Evolutionary conservation across 1,140 invertebrate species (phyloP).

Genomic region (Hermetia illucens): DNA sequence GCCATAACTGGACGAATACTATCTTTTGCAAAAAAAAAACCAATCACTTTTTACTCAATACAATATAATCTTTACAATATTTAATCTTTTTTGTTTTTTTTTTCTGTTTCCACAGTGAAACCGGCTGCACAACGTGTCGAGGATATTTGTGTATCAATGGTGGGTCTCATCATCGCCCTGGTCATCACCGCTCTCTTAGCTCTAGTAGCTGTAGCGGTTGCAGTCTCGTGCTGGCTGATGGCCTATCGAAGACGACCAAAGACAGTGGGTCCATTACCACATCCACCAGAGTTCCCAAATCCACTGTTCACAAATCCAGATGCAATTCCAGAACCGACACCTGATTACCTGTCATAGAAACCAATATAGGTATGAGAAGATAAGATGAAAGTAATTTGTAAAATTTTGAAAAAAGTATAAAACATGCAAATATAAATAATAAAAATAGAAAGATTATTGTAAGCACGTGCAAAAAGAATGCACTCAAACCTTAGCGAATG

Average conservation of each 20-base stretch:
- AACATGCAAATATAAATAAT: constrained; percentile 6
- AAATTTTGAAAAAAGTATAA: not conserved
- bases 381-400: constrained; percentile 6
- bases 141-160: constrained; percentile 86
- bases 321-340: constrained; percentile 34
- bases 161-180: constrained; percentile 81
- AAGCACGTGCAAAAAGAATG: constrained; percentile 23
- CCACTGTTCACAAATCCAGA: constrained; percentile 79
- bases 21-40: not conserved
- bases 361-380: not conserved
- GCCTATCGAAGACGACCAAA: constrained; percentile 77
- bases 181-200: constrained; percentile 83
- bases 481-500: not conserved
- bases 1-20: constrained; percentile 3
- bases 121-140: constrained; percentile 52
- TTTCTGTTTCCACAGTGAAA: constrained; percentile 23
- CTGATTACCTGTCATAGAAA: constrained; percentile 29
- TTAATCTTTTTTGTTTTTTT: constrained; percentile 7
- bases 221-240: constrained; percentile 89
- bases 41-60: not conserved
- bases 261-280: constrained; percentile 73
- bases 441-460: constrained; percentile 15
- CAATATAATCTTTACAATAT: constrained; percentile 2
- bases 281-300: constrained; percentile 89
- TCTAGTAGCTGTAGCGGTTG: constrained; percentile 82